Evolutionary conservation across 2,113 vertebrate species (phyloP), one percentile per base, ranked within the genome.

Genomic region (Columba livia): DNA sequence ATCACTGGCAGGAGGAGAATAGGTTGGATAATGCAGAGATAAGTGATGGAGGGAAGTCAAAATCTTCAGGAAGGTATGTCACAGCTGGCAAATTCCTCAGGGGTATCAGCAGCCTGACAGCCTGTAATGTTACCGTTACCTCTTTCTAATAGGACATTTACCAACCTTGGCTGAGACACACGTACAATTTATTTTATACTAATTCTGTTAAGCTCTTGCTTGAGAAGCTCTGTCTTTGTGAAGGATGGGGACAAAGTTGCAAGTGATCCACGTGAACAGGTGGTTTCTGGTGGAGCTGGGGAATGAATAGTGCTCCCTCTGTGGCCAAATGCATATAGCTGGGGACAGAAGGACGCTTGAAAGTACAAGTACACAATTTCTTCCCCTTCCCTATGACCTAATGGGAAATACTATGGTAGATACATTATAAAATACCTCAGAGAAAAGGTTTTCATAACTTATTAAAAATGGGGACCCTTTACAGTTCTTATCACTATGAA

Each of bases 1-100:
- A 95, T 79, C 98, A 99, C 32, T 99, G 99, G 99, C 98, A 98
- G 53, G 98, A 99, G 23, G 99, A 99, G 31, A 94, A 62, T 4
- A 96, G 64, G 81, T 44, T 97, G 93, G 97, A 97, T 2, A 96
- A 96, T 40, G 70, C 92, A 70, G 97, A 97, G n/a, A 86, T 40
- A 29, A 31, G 93, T 36, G 97, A 95, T 78, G 93, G 91, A 16
- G 96, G 93, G 18, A 98, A 94, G 82, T 94, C 94, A 6, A 98
- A 98, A 73, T 93, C 95, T 60, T 95, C 98, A 61, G 97, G 97
- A 81, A 98, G 98, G 99, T 99, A 96, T 34, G 88, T 36, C 16
- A 20, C 44, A 53, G 65, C 10, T 90, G 42, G 26, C 18, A 69
- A 11, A 66, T 60, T 60, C 48, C 44, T 85, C 1, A 0, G 23